Base-by-base conservation (phyloP, 2,113 vertebrate species). In the Ptilonorhynchus violaceus region DNA sequence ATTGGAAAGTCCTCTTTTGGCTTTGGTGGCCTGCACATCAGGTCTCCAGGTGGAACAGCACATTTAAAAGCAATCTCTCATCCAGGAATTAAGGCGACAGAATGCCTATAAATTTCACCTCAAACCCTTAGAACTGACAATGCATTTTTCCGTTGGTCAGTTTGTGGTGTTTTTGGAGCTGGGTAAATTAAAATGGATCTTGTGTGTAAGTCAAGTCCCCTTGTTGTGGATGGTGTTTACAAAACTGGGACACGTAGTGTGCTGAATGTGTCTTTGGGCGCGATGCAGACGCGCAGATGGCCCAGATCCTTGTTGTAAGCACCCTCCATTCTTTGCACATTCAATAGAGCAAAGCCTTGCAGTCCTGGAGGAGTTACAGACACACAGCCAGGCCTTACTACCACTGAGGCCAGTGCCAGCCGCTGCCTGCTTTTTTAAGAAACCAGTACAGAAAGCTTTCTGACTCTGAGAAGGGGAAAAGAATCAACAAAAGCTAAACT, bases 401-500 rank as follows among this genome's bases (percentile, higher is more conserved):
- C 81, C 66, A 68, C 91, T 75, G 85, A 87, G 64, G 63, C 74
- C 66, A 74, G 89, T 89, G 86, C 91, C 94, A 96, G 91, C 85
- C 46, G 4, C 53, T 20, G 80, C 92, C 78, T 92, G 95, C 53
- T 93, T 93, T 94, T 94, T 66, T 19, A 64, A 78, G 85, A 97
- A 89, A 68, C 7, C 85, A 68, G 89, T 80, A 92, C 94, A 94
- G 89, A 95, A 96, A 95, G 97, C 82, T 91, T 93, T 95, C 89
- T 89, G 87, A 82, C 83, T 94, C 81, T 9, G 41, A 37, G 72
- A 79, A 69, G 80, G 53, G 83, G 62, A 55, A 85, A 95, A 96
- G 90, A 96, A 93, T 96, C 95, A 83, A 96, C 89, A 94, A 93
- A 95, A 92, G 92, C 93, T 79, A 49, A 90, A 95, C 75, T 88